These are phyloP conservation scores for Marronus borbonicus DNA, from an alignment of 2,888 invertebrate species.

Conservation along the genomic window DNA sequence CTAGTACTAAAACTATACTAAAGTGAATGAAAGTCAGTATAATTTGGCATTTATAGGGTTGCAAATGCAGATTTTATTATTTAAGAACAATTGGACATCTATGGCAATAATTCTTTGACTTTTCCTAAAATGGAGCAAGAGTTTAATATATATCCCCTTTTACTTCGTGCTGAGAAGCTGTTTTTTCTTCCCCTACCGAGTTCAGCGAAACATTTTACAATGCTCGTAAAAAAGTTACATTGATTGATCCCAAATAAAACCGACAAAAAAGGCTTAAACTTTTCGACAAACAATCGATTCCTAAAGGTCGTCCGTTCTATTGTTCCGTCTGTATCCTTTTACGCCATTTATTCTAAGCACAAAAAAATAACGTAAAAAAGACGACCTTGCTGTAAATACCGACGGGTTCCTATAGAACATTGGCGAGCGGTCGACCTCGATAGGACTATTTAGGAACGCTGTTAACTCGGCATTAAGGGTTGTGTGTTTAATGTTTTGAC, in stretches of 20 bases:
- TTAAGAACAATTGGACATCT: too few species aligned
- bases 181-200: not conserved
- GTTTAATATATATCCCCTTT: constrained; percentile 11
- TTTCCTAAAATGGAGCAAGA: not conserved
- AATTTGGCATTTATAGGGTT: too few species aligned
- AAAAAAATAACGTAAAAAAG: constrained; percentile 57
- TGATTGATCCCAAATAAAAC: constrained; percentile 49
- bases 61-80: too few species aligned
- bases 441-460: constrained; percentile 62
- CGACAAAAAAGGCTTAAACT: constrained; percentile 52
- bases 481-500: constrained; percentile 65
- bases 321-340: constrained; percentile 44
- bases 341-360: constrained; percentile 39
- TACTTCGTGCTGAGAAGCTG: constrained; percentile 26
- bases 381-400: constrained; percentile 60
- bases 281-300: constrained; percentile 34
- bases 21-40: too few species aligned
- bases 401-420: constrained; percentile 55
- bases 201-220: constrained; percentile 44
- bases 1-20: not conserved
- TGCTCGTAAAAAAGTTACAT: constrained; percentile 42
- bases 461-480: constrained; percentile 65
- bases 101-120: too few species aligned
- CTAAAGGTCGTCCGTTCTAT: constrained; percentile 44
- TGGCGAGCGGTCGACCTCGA: constrained; percentile 65